Conservation (phyloP, 2,888 invertebrate species). For the Orchesella flavescens region DNA sequence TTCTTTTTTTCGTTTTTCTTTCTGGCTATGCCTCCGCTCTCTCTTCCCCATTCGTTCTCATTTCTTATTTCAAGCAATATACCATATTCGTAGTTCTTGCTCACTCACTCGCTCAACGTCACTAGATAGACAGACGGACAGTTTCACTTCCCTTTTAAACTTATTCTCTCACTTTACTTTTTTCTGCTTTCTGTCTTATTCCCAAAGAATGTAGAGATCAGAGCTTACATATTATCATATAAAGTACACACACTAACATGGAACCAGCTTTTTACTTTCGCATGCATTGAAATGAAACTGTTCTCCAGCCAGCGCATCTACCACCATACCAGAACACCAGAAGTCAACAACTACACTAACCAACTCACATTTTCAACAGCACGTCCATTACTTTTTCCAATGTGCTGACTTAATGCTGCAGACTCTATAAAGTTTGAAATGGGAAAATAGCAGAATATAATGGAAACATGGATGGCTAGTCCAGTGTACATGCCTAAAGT, state of each 20-base stretch:
- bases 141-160: slow-evolving; percentile 51
- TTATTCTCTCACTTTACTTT: slow-evolving; percentile 20
- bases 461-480: too few relatives aligned
- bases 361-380: slow-evolving; percentile 5
- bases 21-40: neutral
- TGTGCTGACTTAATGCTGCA: slow-evolving; percentile 43
- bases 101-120: slow-evolving; percentile 42
- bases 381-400: slow-evolving; percentile 25
- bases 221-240: slow-evolving; percentile 48
- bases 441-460: neutral
- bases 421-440: neutral
- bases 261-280: slow-evolving; percentile 30
- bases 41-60: slow-evolving; percentile 7
- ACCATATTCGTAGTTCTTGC: neutral
- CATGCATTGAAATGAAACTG: slow-evolving; percentile 27
- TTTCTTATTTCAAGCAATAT: neutral
- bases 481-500: too few relatives aligned
- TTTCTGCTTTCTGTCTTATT: slow-evolving; percentile 23
- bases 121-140: slow-evolving; percentile 45
- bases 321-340: too few relatives aligned
- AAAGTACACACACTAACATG: slow-evolving; percentile 27
- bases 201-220: slow-evolving; percentile 34
- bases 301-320: neutral
- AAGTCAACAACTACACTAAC: neutral
- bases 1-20: slow-evolving; percentile 9